Evolutionary conservation across 2,888 invertebrate species (phyloP), one percentile per base, ranked within the genome.

Genomic region (Harmothoe impar): DNA sequence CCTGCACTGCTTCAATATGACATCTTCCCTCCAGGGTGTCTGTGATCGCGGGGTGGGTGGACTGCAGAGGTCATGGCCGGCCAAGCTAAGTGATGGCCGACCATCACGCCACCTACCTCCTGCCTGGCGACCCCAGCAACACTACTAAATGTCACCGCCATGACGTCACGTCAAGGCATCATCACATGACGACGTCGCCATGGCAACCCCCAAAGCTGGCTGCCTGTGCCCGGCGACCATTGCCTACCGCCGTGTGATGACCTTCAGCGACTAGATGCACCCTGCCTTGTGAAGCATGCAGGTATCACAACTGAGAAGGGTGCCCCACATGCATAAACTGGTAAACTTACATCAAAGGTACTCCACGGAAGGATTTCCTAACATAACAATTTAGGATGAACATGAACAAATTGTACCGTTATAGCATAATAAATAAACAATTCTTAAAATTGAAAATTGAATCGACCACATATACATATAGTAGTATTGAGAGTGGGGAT

Each of bases 51-150:
- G 43, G 35, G 81, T 17, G 81, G n/a, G 35, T 20, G 81, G n/a
- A n/a, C 17, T 33, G 15, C 33, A 17, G 81, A n/a, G 81, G 81
- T 81, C 81, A 81, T 1, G 81, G 81, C 17, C 81, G 33, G 43
- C 43, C 25, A n/a, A 35, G 81, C 43, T 23, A 81, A 43, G n/a
- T 81, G 81, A 81, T 81, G 81, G 20, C 5, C 81, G 43, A 33
- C 33, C 35, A 35, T 81, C 81, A 81, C 81, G 81, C 81, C 81
- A 81, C 43, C 81, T 81, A 7, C 35, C 43, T 33, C 81, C 81
- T 35, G 29, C 29, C 29, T 0, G 29, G n/a, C 29, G 72, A 29
- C 29, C 29, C 72, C 72, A 29, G 72, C 29, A 62, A n/a, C 62
- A 1, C 23, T 3, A n/a, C 62, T n/a, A 62, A 62, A 62, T n/a